Evolutionary conservation across 2,113 vertebrate species (phyloP).

Genomic region (Sorex araneus): DNA sequence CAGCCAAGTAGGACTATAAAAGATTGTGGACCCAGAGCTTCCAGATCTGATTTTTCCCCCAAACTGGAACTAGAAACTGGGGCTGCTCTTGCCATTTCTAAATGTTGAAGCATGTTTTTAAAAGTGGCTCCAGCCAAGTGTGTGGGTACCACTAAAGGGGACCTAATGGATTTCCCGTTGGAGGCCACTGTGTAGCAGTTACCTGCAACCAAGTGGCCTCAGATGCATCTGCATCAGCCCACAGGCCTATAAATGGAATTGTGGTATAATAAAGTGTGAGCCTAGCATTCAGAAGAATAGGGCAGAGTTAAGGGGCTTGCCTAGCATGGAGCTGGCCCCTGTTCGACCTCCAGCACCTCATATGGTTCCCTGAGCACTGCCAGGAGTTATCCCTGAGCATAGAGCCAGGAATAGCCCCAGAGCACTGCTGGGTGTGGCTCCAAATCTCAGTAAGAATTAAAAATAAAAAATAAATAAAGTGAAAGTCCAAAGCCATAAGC

Average conservation of each 20-base stretch:
- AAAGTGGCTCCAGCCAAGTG: not conserved
- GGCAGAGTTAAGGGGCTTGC: too few species aligned
- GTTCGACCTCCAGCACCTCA: too few species aligned
- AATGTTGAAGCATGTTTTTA: conserved; percentile 29
- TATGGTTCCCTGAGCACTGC: too few species aligned
- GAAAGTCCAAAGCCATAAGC: not conserved
- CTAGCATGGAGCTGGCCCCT: too few species aligned
- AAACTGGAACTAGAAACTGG: conserved; percentile 25
- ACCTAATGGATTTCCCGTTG: not conserved
- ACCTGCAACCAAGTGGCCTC: not conserved
- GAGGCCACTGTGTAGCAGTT: not conserved
- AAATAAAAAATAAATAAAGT: too few species aligned
- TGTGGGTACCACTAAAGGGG: not conserved
- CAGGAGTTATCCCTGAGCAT: too few species aligned
- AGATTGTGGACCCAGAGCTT: conserved; percentile 15
- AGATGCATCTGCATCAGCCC: not conserved
- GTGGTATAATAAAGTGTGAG: too few species aligned
- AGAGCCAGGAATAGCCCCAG: too few species aligned
- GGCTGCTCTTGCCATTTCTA: conserved; percentile 48
- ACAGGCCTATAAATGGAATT: not conserved
- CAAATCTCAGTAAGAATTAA: too few species aligned
- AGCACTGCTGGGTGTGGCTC: too few species aligned
- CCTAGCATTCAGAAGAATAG: too few species aligned
- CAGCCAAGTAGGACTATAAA: conserved; percentile 44
- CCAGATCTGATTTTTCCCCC: conserved; percentile 7